Evolutionary conservation across 2,888 invertebrate species (phyloP), one percentile per base, ranked within the genome.

Genomic region (Macrophya alboannulata): DNA sequence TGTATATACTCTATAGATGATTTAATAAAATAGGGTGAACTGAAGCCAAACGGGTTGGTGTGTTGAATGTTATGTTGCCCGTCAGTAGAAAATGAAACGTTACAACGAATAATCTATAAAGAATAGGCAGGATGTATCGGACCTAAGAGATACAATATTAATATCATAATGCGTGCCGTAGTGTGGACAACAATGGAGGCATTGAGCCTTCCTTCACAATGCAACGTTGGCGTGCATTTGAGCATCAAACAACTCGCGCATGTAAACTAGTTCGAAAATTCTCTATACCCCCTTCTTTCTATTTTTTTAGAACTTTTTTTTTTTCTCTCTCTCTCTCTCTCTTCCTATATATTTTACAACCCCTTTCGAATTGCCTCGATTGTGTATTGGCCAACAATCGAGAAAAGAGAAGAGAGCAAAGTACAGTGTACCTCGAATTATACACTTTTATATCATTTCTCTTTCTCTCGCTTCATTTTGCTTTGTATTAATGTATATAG

Each of bases 81-180:
- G 51, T 51, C 25, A 62, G 17, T 83, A 45, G 25, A 83, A 68
- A 71, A 83, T 62, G 43, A 71, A 83, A 48, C 68, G 48, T 68
- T 68, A 68, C 51, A 71, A 68, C 71, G 83, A 83, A 68, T 83
- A 83, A 83, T 83, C 83, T 83, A 71, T 71, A 71, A 83, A 83
- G 83, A 83, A 83, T 83, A 40, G 83, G 71, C 83, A 68, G 83
- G 83, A 83, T 68, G 83, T 83, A 83, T 83, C 83, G 83, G 68
- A 68, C 83, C 45, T n/a, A 31, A 45, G 68, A 83, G 83, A 83
- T 83, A 83, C 83, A 83, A 83, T 83, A 83, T 83, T 83, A 83
- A 83, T 83, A 83, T 83, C 83, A 83, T 83, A 83, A 83, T 83
- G 65, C 83, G n/a, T n/a, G 37, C 10, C 17, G 62, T 25, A 81